Conservation (phyloP, 2,888 invertebrate genomes). For the Cataglyphis rosenhaueri region DNA sequence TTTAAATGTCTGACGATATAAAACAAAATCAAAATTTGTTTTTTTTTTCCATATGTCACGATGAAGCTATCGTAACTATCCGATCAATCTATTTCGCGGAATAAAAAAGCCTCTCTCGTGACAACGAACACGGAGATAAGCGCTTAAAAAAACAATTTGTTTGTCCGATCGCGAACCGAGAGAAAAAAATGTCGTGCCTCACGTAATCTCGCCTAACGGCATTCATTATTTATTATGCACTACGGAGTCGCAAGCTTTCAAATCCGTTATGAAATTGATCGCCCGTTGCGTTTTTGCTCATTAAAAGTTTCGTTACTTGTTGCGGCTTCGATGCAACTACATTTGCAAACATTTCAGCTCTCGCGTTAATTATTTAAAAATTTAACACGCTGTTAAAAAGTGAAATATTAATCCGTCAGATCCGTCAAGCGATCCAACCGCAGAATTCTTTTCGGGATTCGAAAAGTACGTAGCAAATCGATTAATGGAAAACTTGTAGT, state of each 20-base stretch:
- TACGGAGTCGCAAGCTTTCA: slow-evolving; percentile 29
- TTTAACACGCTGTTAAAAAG: slow-evolving; percentile 45
- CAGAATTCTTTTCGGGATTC: not conserved
- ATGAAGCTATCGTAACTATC: not conserved
- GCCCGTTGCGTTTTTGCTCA: slow-evolving; percentile 12
- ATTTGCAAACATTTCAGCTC: slow-evolving; percentile 44
- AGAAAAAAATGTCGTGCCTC: slow-evolving; percentile 20
- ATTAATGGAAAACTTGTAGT: not conserved
- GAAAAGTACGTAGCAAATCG: not conserved
- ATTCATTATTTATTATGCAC: slow-evolving; percentile 3
- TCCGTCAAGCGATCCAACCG: not conserved
- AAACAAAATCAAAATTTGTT: not conserved
- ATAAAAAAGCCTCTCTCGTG: not conserved
- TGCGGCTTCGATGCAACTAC: not conserved
- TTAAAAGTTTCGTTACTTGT: slow-evolving; percentile 42
- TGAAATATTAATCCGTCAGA: slow-evolving; percentile 43
- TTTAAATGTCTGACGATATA: slow-evolving; percentile 2
- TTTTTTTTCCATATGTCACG: no score
- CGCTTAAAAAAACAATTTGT: slow-evolving; percentile 3
- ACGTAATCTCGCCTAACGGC: slow-evolving; percentile 18
- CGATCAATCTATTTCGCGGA: not conserved
- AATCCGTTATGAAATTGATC: slow-evolving; percentile 27
- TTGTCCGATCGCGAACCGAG: not conserved
- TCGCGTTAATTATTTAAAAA: not conserved
- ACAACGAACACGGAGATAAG: not conserved